These are phyloP conservation scores for Brachyptera putata DNA, from an alignment of 2,888 invertebrate genomes.

Conservation along the genomic window DNA sequence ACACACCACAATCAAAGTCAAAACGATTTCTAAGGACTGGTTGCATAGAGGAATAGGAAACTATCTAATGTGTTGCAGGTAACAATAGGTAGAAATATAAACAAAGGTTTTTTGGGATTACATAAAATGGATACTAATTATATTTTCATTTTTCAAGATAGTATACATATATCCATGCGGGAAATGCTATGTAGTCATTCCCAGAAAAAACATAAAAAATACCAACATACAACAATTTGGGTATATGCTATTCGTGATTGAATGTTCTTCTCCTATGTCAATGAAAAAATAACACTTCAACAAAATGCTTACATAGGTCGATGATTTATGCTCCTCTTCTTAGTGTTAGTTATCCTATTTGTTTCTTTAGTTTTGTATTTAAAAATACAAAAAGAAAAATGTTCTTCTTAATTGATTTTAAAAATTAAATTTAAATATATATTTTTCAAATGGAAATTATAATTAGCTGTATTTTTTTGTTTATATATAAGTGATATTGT, in stretches of 20 bases:
- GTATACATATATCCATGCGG: slow-evolving; percentile 22
- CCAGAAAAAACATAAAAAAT: slow-evolving; percentile 22
- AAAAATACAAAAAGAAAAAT: too few species aligned
- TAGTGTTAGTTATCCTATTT: too few species aligned
- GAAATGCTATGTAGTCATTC: slow-evolving; percentile 9
- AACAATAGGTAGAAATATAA: too few species aligned
- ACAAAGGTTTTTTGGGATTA: slow-evolving; percentile 12
- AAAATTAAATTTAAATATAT: too few species aligned
- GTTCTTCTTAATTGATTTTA: too few species aligned
- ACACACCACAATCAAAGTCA: too few species aligned
- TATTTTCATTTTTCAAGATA: slow-evolving; percentile 19
- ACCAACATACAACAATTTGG: slow-evolving; percentile 18
- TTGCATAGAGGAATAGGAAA: too few species aligned
- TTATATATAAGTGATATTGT: slow-evolving; percentile 20
- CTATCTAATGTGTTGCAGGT: too few species aligned
- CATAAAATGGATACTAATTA: slow-evolving; percentile 22
- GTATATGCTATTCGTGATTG: background rate
- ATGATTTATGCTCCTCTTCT: too few species aligned
- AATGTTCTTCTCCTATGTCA: background rate
- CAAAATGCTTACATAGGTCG: background rate
- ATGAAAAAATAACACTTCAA: background rate
- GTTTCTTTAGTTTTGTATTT: too few species aligned
- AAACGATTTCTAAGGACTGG: too few species aligned
- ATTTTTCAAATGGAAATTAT: too few species aligned
- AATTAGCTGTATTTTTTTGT: background rate